Percentiles rank a stretch among this genome's conserved stretches.
Conservation (phyloP, 2,888 invertebrate genomes). For the Idaea biselata region DNA sequence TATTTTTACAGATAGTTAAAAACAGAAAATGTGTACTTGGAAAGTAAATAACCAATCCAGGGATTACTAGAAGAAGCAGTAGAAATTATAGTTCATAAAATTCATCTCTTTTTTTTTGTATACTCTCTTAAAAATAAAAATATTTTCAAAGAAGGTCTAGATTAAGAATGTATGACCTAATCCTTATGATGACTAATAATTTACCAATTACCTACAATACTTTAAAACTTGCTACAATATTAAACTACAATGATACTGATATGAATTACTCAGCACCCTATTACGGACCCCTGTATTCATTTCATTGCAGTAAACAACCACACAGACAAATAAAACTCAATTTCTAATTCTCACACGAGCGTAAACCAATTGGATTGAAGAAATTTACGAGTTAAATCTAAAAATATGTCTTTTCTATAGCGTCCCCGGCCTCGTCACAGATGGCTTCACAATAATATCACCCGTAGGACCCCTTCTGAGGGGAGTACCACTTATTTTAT, state of each 20-base stretch:
- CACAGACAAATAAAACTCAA: conserved; percentile 66
- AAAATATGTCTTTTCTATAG: conserved; percentile 78
- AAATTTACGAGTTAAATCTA: conserved; percentile 79
- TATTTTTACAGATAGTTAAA: too few relatives aligned
- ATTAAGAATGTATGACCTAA: too few relatives aligned
- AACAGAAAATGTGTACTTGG: too few relatives aligned
- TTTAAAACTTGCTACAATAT: conserved; percentile 2
- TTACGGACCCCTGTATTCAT: conserved; percentile 16
- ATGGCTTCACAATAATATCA: conserved; percentile 78
- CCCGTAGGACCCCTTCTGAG: conserved; percentile 57
- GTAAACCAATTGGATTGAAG: conserved; percentile 76
- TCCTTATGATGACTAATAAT: too few relatives aligned
- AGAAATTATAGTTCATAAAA: too few relatives aligned
- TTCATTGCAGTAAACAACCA: conserved; percentile 56
- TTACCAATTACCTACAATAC: too few relatives aligned
- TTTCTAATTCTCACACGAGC: conserved; percentile 74
- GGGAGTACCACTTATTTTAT: conserved; percentile 73
- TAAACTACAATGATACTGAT: conserved; percentile 19
- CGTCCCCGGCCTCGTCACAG: conserved; percentile 70
- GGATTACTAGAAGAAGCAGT: too few relatives aligned
- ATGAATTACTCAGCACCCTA: conserved; percentile 8
- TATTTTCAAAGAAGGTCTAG: too few relatives aligned
- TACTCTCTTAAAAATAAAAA: too few relatives aligned
- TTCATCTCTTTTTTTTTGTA: too few relatives aligned
- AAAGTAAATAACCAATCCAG: too few relatives aligned